Evolutionary conservation across 2,113 vertebrate genomes (phyloP).

Genomic region (Vireo altiloquus): DNA sequence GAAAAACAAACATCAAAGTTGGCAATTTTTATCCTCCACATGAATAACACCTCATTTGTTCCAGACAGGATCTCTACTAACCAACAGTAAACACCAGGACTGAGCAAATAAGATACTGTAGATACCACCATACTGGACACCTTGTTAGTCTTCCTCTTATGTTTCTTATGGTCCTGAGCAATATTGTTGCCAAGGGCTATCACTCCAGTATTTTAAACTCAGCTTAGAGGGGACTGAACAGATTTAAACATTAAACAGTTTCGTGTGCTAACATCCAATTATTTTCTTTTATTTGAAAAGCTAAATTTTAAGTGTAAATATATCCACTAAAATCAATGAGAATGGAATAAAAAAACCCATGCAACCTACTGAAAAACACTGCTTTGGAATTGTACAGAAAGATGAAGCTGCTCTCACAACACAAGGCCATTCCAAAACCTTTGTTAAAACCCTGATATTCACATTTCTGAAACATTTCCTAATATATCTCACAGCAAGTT

Average conservation of each 20-base stretch:
- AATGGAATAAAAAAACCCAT: neutral
- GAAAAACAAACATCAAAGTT: neutral
- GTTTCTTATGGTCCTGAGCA: neutral
- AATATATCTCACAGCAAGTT: neutral
- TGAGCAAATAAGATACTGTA: neutral
- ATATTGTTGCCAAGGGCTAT: neutral
- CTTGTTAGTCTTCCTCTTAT: neutral
- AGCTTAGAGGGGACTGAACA: neutral
- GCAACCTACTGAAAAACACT: neutral
- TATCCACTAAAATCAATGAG: neutral
- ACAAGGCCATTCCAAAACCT: neutral
- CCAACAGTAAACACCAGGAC: neutral
- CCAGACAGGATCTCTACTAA: neutral
- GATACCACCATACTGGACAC: neutral
- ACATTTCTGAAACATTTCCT: neutral
- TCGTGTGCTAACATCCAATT: neutral
- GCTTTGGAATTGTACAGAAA: neutral
- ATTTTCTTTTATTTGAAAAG: neutral
- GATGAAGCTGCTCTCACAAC: neutral
- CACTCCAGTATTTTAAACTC: rapidly evolving
- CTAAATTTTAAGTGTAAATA: neutral
- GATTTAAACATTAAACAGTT: neutral
- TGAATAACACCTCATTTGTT: neutral
- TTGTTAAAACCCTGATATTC: neutral
- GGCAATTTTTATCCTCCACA: neutral